Evolutionary conservation across 2,113 vertebrate genomes (phyloP), one percentile per base, ranked within the genome.

Genomic region (Galbula dea): DNA sequence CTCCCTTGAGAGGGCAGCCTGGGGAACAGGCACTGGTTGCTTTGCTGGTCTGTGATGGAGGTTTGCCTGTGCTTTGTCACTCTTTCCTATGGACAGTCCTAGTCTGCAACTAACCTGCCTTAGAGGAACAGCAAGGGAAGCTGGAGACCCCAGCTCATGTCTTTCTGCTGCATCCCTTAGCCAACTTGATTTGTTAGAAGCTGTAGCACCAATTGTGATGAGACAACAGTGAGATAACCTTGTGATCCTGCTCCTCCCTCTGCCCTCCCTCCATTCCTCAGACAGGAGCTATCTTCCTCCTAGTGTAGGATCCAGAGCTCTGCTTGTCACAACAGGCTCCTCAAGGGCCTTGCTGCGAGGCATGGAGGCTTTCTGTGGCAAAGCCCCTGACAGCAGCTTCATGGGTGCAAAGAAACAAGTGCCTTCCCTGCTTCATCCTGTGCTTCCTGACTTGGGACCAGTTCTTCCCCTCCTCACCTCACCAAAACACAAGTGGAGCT

Each of bases 1-100:
- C 98, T 99, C 66, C 99, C 99, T 62, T 99, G 98, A 98, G 94
- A 93, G 45, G 55, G 77, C 36, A 39, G 57, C 48, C 85, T 91
- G 67, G 11, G 36, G 75, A 54, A 57, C 22, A 29, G 63, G 87
- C 89, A 84, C 52, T 45, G 77, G 75, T 87, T 76, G 92, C 93
- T 92, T 95, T 86, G 91, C 83, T 93, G 94, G 84, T 39, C 86
- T 94, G 77, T 92, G 62, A 85, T 74, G 73, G 89, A 78, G 83
- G 58, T 73, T 94, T 93, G 15, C 84, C 61, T 65, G 74, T 95
- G 91, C 83, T 67, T 79, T 82, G 88, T 76, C 61, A 91, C 87
- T 95, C 41, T 90, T 86, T 71, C 81, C 83, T 52, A 43, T 51
- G 52, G 89, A 96, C 95, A 83, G 75, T 94, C 76, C 92, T 97